Conservation (phyloP, 2,888 invertebrate species). For the Nephrotoma flavescens region DNA sequence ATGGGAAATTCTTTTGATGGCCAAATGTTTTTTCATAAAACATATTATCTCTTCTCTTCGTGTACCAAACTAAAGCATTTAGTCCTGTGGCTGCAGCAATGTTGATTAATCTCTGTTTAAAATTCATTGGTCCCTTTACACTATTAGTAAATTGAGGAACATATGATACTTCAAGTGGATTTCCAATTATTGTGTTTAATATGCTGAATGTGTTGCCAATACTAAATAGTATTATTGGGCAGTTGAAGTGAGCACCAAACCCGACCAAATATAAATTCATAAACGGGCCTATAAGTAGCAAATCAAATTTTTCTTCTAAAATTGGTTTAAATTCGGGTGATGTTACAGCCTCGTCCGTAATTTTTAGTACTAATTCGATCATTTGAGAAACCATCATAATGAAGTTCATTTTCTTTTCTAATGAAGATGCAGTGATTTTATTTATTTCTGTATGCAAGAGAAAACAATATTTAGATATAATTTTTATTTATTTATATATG, state of each 20-base stretch:
- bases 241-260: background rate
- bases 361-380: background rate
- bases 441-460: background rate
- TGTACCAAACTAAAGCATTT: background rate
- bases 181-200: constrained; percentile 4
- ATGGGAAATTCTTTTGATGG: constrained; percentile 5
- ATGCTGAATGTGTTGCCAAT: background rate
- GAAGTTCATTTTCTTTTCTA: background rate
- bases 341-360: background rate
- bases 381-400: background rate
- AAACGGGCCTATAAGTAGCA: constrained; percentile 8
- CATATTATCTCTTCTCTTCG: background rate
- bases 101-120: constrained; percentile 4
- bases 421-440: background rate
- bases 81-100: background rate
- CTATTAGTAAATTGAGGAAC: background rate
- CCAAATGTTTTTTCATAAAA: background rate
- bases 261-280: constrained; percentile 4
- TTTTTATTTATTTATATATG: background rate
- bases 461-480: background rate
- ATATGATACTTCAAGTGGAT: constrained; percentile 4
- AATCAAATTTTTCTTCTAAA: constrained; percentile 10
- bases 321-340: constrained; percentile 2
- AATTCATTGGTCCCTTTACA: background rate
- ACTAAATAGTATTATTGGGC: background rate